Base-by-base conservation (phyloP, 23 tunicate species). In the Ascidia mentula region DNA sequence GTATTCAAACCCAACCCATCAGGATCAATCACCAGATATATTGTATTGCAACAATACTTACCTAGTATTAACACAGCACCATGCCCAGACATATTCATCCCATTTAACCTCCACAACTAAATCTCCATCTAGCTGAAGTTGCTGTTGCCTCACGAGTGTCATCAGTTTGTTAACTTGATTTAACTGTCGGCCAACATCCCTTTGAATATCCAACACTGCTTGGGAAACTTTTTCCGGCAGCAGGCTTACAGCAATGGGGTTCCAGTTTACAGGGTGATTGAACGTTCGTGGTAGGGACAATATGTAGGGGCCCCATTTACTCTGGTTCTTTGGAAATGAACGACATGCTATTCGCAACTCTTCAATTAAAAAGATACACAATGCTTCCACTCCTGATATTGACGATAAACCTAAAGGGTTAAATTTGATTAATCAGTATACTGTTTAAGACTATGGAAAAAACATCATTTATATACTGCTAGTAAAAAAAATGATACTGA, bases 11-110 rank as follows among this genome's bases (percentile, higher is more conserved):
- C 18, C 60, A 18, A 46, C 60, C 18, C 60, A 46, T 18, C 60
- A 46, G 20, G 18, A 72, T 31, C 34, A 35, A 72, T 31, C 20
- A 20, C 1, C 73, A 28, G 32, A 26, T 9, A 36, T 26, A 34
- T 31, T 72, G 13, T 18, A 15, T 12, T 4, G 31, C 28, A 28
- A 6, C 65, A 53, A 53, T 53, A n/a, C 65, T 73, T 37, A 91
- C 86, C 97, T 82, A 4, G 97, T 80, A 60, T 86, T 91, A 36
- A 91, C 84, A 38, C 97, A 91, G 45, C 97, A 91, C 90, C 90
- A 91, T 34, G 97, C 90, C 97, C 97, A 91, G 6, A 35, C 53
- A 40, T 86, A 91, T 72, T 81, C 82, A 1, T 53, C 37, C 82
- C 83, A 86, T 7, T 74, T 37, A 37, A 91, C 38, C 5, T 38